Evolutionary conservation across 2,797 vertebrate species (phyloP).

Genomic region (Heterohyrax brucei): DNA sequence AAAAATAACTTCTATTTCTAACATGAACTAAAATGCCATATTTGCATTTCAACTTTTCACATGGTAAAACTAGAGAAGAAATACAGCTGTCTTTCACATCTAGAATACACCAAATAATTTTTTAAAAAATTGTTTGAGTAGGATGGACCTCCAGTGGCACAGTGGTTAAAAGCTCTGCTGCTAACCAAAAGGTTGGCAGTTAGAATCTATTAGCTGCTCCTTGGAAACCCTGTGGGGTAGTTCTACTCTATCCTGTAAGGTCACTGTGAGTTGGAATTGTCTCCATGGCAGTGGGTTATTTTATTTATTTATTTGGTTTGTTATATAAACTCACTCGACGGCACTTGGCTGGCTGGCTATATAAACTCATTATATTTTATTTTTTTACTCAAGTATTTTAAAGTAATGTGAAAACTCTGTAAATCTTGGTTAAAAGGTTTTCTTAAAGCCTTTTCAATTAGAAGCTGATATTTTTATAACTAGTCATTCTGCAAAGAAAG

Average conservation of each 20-base stretch:
- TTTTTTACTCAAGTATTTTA: slow-evolving; percentile 7
- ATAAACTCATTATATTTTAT: slow-evolving; percentile 16
- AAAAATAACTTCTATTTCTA: slow-evolving; percentile 11
- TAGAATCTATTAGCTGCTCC: no score
- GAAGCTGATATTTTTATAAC: not conserved
- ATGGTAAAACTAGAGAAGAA: not conserved
- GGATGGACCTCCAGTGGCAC: not conserved
- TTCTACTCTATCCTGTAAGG: no score
- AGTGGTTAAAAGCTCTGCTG: no score
- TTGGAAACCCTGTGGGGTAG: no score
- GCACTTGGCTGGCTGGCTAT: no score
- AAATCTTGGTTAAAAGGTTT: not conserved
- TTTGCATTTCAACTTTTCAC: slow-evolving; percentile 22
- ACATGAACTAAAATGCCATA: slow-evolving; percentile 2
- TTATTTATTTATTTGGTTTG: no score
- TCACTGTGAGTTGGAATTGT: no score
- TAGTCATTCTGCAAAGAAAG: not conserved
- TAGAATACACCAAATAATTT: slow-evolving; percentile 3
- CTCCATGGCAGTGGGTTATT: no score
- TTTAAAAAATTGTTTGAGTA: not conserved
- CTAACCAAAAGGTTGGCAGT: no score
- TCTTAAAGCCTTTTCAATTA: not conserved
- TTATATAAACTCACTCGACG: not conserved
- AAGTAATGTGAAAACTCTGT: not conserved
- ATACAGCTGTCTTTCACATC: not conserved